Conservation (phyloP, 2,113 vertebrate genomes). For the Alectura lathami region DNA sequence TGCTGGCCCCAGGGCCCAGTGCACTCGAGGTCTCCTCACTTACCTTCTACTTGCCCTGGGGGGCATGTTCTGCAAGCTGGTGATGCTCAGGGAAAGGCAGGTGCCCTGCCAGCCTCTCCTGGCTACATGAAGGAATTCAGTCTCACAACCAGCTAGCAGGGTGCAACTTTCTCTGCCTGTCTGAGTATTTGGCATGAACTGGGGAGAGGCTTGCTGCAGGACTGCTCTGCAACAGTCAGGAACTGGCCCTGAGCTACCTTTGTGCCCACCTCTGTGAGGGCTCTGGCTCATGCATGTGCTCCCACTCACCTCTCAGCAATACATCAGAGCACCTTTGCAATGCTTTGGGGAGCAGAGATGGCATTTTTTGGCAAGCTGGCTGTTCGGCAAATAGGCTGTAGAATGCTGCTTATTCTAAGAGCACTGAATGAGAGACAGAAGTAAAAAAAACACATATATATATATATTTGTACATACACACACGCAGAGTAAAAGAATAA, state of each 20-base stretch:
- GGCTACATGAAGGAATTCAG: not conserved
- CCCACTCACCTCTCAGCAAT: not conserved
- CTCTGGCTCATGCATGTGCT: not conserved
- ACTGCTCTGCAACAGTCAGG: not conserved
- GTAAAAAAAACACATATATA: not conserved
- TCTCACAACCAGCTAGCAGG: not conserved
- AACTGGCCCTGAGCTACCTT: not conserved
- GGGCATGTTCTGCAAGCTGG: fast-evolving
- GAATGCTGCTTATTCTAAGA: not conserved
- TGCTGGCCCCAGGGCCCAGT: not conserved
- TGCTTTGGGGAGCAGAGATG: not conserved
- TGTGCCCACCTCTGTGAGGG: fast-evolving
- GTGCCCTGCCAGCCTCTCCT: not conserved
- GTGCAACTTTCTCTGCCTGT: fast-evolving
- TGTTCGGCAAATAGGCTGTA: not conserved
- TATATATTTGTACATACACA: not conserved
- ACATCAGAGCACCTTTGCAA: not conserved
- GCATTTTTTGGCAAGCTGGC: slow-evolving; percentile 22
- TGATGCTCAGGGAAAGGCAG: not conserved
- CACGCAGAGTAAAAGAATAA: not conserved
- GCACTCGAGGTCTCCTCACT: fast-evolving
- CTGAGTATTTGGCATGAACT: fast-evolving
- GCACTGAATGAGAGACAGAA: not conserved
- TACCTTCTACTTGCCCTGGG: not conserved
- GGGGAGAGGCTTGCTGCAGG: not conserved